Base-by-base conservation (phyloP, 2,113 vertebrate species). In the Heterotis niloticus region DNA sequence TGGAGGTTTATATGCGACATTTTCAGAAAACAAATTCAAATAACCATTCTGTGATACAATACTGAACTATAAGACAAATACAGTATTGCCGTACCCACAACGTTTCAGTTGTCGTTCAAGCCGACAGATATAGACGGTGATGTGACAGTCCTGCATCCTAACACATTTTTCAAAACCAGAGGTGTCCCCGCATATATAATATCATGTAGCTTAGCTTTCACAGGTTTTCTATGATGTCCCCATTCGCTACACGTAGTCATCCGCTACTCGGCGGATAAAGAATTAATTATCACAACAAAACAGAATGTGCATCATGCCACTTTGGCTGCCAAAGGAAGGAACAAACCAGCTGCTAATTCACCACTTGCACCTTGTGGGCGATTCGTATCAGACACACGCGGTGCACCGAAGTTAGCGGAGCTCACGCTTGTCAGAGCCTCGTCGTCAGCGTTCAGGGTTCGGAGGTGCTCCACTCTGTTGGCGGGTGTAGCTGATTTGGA, bases 271-370 rank as follows among this genome's bases (percentile, higher is more conserved):
- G 85, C 87, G 83, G 88, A 84, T 85, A 84, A 88, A 88, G 87
- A 89, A 91, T 91, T 82, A 80, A 91, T 92, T 90, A 89, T 78
- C 88, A 90, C 92, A 92, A 91, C 91, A 90, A 91, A 90, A 85
- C 83, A 81, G 83, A 86, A 89, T 82, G 81, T 81, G 81, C 86
- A 83, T 85, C 82, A 83, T 86, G 79, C 82, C 84, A 83, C 85
- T 77, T 85, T 83, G 72, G 82, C 75, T 85, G 86, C 81, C 82
- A 84, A 79, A 80, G 76, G 81, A 75, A 83, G 81, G 85, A 79
- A 84, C 79, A 60, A 34, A 26, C 17, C 75, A 78, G 70, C 78
- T 64, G 23, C 70, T 7, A 64, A 83, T 80, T 80, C 79, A 81
- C 66, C 76, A 83, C 82, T 62, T 28, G 73, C 88, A 88, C 85